Base-by-base conservation (phyloP, 1,140 invertebrate species). In the Vanessa tameamea region DNA sequence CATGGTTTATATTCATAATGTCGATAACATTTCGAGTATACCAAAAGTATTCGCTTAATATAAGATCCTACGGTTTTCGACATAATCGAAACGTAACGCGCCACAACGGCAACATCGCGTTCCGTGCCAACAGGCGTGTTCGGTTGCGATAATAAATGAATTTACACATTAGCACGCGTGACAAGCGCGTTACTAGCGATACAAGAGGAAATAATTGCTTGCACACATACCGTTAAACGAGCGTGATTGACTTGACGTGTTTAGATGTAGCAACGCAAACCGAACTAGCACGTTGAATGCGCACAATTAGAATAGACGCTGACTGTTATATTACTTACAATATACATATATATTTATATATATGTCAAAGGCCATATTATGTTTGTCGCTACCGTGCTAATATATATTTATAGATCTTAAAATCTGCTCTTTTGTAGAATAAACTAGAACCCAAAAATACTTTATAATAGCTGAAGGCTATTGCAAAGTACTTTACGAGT, bases 141-240 rank as follows among this genome's bases (percentile, higher is more conserved):
- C n/a, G 8, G 12, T n/a, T 31, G 12, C 26, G 57, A 61, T 59
- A 61, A 61, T 37, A 61, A 61, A 61, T 61, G 55, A 12, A 26
- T 37, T 61, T 61, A 37, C 57, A 61, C 20, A 61, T 37, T 59
- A 59, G 57, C 26, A 15, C 55, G 55, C 55, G 23, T 57, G 55
- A 57, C 55, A 26, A 16, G n/a, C 55, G 55, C 55, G 55, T 57
- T 57, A 57, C 55, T 4, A 43, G 57, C 57, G 26, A 51, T n/a
- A 51, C 57, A 15, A 31, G 57, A 37, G 26, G 57, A 61, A 61
- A 59, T 61, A 61, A 61, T 61, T 37, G 57, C 57, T 61, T 26
- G 15, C 31, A 59, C 23, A 26, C 37, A 43, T n/a, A 51, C 13
- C n/a, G 48, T 2, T 61, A 37, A 61, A 37, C 14, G 57, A 43